phyloP scores from a whole-genome alignment of 2,113 vertebrate genomes.

The Cinclus mexicanus region DNA sequence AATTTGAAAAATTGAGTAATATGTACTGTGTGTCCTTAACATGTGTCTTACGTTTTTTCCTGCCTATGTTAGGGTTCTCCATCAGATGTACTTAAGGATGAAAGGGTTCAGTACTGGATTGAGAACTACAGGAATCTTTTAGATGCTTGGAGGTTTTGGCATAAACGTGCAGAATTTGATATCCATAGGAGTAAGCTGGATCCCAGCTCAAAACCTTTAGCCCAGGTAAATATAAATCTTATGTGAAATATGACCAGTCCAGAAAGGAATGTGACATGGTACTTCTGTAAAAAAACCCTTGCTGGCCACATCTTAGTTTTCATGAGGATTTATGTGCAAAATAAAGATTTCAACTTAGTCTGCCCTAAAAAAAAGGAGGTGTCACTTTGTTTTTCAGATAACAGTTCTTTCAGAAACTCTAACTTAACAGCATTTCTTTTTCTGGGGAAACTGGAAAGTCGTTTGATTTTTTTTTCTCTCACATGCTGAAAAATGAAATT shows the following conservation, averaged over 20 bases:
- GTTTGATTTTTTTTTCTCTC: not conserved
- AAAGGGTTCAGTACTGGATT: constrained; percentile 97
- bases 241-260: not conserved
- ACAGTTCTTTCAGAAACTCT: not conserved
- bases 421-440: not conserved
- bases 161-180: constrained; percentile 98
- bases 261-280: not conserved
- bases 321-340: not conserved
- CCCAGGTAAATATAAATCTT: constrained; percentile 81
- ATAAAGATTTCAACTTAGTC: not conserved
- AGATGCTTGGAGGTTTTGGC: constrained; percentile 99
- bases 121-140: constrained; percentile 97
- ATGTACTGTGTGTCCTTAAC: not conserved
- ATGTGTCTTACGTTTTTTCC: not conserved
- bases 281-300: not conserved
- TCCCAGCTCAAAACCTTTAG: constrained; percentile 96
- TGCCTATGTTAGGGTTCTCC: constrained; percentile 84
- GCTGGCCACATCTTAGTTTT: not conserved
- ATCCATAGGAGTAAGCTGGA: constrained; percentile 97
- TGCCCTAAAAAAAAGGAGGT: not conserved
- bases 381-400: not conserved
- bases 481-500: not conserved
- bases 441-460: not conserved
- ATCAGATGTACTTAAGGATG: constrained; percentile 92
- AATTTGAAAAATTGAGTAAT: not conserved